phyloP scores from a whole-genome alignment of 2,888 invertebrate species.

The Trachelus troglodyta region DNA sequence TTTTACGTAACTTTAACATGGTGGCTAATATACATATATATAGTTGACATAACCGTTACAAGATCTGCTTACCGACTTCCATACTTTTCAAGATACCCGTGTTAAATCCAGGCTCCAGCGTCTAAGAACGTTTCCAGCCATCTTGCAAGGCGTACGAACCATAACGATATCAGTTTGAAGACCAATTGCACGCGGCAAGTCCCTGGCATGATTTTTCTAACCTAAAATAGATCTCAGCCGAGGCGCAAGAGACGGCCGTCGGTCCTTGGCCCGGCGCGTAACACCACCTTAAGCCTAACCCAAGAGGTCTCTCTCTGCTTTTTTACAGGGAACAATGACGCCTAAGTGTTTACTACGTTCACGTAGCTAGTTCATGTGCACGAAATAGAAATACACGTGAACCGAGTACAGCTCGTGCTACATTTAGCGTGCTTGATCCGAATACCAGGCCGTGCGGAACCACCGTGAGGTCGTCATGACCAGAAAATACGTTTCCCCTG shows the following conservation, averaged over 20 bases:
- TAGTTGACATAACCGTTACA: background rate
- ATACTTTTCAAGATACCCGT: too few relatives aligned
- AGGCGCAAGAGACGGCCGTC: background rate
- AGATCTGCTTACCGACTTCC: too few relatives aligned
- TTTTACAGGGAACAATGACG: background rate
- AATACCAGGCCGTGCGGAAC: background rate
- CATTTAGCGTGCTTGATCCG: constrained; percentile 1
- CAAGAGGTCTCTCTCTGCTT: background rate
- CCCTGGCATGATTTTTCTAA: background rate
- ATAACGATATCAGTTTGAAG: background rate
- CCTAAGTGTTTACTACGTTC: background rate
- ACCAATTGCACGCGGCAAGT: background rate
- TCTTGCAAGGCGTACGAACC: background rate
- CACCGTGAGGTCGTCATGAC: constrained; percentile 1
- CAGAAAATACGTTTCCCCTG: background rate
- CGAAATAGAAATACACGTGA: background rate
- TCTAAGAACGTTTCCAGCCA: too few relatives aligned
- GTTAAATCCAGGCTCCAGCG: too few relatives aligned
- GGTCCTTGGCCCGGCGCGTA: background rate
- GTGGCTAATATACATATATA: too few relatives aligned
- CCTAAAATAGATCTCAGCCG: background rate
- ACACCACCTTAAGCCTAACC: background rate
- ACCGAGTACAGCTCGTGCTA: background rate
- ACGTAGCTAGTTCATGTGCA: background rate
- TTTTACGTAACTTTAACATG: too few relatives aligned